Base-by-base conservation (phyloP, 2,797 vertebrate species). In the Sebastolobus altivelis region DNA sequence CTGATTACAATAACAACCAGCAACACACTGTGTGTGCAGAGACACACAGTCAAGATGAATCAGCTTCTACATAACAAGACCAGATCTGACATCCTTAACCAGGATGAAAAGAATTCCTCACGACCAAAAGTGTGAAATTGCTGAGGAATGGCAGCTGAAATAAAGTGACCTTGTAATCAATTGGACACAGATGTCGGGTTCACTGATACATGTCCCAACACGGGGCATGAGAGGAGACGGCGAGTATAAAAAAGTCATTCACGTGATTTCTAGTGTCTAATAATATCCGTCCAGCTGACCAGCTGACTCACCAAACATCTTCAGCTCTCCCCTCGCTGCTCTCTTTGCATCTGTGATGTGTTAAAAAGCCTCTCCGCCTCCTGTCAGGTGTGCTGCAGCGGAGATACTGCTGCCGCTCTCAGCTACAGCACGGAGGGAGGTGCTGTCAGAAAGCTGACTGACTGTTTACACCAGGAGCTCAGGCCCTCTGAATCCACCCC, bases 1-100 rank as follows among this genome's bases (percentile, higher is more conserved):
- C 83, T 89, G 85, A 93, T 91, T 84, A 90, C 65, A 89, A 77
- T 74, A 68, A 1, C 49, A 46, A 68, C 33, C 69, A 82, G 4
- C 10, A 54, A 25, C 25, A 25, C 25, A 25, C 25, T 25, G 16
- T 49, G 16, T 7, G 3, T 49, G 68, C 27, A 25, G 35, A 75
- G 56, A 63, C 20, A 65, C 43, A 27, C 1, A 56, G 69, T 77
- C 43, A 54, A 74, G 75, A 58, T 40, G 43, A 35, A 80, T 82
- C 37, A 5, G 8, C n/a, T 69, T 71, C 38, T 22, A 62, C 61
- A 43, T 20, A 55, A 79, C 54, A 31, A 72, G 60, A 66, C 33
- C 66, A 31, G 65, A 66, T 84, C 72, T 62, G 80, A 83, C 82
- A 61, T 3, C 38, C 11, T 56, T 43, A 20, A 85, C 80, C 72